Evolutionary conservation across 1,140 invertebrate species (phyloP), one percentile per base, ranked within the genome.

Genomic region (Sweltsa coloradensis): DNA sequence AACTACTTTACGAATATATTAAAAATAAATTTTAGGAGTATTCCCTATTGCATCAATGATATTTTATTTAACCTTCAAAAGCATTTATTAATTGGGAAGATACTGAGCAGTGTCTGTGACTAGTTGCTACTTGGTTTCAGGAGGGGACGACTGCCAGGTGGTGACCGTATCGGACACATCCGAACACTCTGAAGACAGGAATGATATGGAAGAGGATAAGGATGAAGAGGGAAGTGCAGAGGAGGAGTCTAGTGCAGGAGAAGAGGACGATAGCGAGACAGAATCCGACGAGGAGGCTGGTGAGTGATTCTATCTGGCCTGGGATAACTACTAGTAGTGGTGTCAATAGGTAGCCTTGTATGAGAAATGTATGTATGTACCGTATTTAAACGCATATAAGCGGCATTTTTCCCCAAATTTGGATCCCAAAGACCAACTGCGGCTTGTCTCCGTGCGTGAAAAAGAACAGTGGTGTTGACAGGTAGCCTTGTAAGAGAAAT

Each of bases 181-280:
- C 16, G 50, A 46, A 37, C 21, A 45, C 19, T 41, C 40, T 41
- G 49, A 49, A 45, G 50, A 50, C 16, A 50, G 46, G 27, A 51
- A 52, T 29, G 51, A 52, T 27, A 55, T 53, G 27, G 66, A 71
- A 52, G 61, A 70, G 50, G 66, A 69, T 51, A 69, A 69, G 49
- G 60, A 69, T 54, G 45, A 24, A n/a, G 42, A 41, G 13, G 34
- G 42, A 14, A 39, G 21, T n/a, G 61, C 43, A 61, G 70, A 54
- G 59, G 66, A 57, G 61, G 58, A 42, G 58, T 66, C 29, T 62
- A 62, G 57, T 57, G 56, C 5, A 49, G 44, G 44, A 24, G 42
- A 49, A 25, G 40, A 47, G 13, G 27, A 39, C 2, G 46, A 54
- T 11, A 34, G 14, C 18, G 40, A 46, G 5, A 42, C 25, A 16